Conservation (phyloP, 1,140 invertebrate species). For the Drosophila aff. region DNA sequence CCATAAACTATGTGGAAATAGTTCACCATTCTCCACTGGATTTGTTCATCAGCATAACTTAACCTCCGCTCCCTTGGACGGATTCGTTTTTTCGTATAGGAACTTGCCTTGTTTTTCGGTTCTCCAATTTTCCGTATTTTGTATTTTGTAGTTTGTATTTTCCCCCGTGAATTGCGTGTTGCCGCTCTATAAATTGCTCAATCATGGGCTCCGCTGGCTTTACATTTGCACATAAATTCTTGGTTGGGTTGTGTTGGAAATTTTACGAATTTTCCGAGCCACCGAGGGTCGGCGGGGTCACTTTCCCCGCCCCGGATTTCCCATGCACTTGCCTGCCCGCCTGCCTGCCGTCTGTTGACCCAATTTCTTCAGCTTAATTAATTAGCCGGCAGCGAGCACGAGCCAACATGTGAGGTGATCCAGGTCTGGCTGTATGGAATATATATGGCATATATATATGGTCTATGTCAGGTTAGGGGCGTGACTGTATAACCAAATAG, state of each 20-base stretch:
- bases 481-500: conserved; percentile 34
- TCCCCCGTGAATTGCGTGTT: conserved; percentile 46
- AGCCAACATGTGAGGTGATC: conserved; percentile 45
- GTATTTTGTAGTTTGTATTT: conserved; percentile 12
- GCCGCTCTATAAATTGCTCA: conserved; percentile 59
- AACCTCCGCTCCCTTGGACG: conserved; percentile 21
- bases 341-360: conserved; percentile 52
- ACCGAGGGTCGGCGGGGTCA: conserved; percentile 27
- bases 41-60: conserved; percentile 54
- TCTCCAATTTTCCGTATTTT: background rate
- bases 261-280: conserved; percentile 51
- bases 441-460: conserved; percentile 8
- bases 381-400: conserved; percentile 70
- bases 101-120: conserved; percentile 5
- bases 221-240: conserved; percentile 64
- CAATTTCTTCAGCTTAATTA: conserved; percentile 72
- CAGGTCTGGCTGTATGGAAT: conserved; percentile 25
- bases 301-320: conserved; percentile 24
- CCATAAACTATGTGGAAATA: conserved; percentile 51
- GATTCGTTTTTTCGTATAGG: conserved; percentile 1
- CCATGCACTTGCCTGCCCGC: conserved; percentile 57
- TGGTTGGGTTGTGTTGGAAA: conserved; percentile 35
- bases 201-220: conserved; percentile 53
- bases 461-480: conserved; percentile 38
- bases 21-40: conserved; percentile 34